Base-by-base conservation (phyloP, 2,797 vertebrate genomes). In the Phalloptychus januarius region DNA sequence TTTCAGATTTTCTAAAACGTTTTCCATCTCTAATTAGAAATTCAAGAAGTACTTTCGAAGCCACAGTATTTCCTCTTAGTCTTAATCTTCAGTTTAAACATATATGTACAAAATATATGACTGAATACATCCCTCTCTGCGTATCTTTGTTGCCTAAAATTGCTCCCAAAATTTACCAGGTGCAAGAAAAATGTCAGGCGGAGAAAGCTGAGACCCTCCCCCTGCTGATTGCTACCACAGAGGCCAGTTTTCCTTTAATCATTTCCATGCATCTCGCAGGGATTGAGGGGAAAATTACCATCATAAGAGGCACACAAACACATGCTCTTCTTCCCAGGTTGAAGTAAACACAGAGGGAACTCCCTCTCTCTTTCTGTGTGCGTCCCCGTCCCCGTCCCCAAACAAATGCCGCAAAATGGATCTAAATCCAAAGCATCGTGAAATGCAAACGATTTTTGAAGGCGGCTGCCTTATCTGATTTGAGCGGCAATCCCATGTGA, bases 221-320 rank as follows among this genome's bases (percentile, higher is more conserved):
- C 79, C 38, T 76, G 72, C 88, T 91, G 88, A 88, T 89, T 92
- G 81, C 85, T 87, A 90, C 89, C 89, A 74, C 79, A 44, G 86
- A 76, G 83, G 88, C 90, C 86, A 84, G 91, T 91, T 88, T 92
- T 86, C 61, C 84, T 87, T 85, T 92, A 94, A 94, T 94, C 89
- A 92, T 90, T 93, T 77, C 93, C 93, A 92, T 92, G 83, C 91
- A 72, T 91, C 88, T 87, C 23, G 6, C 80, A 79, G 84, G 85
- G 83, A 83, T 85, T 76, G 86, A 42, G n/a, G 28, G 91, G 89
- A 90, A 91, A 90, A 92, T 89, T 84, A 79, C 89, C 90, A 90
- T 93, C 87, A 88, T 90, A 84, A 92, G 85, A 75, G 78, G 48
- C 75, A 58, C 71, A 75, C 81, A 91, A 87, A 87, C 91, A 79